phyloP scores from a whole-genome alignment of 2,113 vertebrate genomes.

The Sitta europaea region DNA sequence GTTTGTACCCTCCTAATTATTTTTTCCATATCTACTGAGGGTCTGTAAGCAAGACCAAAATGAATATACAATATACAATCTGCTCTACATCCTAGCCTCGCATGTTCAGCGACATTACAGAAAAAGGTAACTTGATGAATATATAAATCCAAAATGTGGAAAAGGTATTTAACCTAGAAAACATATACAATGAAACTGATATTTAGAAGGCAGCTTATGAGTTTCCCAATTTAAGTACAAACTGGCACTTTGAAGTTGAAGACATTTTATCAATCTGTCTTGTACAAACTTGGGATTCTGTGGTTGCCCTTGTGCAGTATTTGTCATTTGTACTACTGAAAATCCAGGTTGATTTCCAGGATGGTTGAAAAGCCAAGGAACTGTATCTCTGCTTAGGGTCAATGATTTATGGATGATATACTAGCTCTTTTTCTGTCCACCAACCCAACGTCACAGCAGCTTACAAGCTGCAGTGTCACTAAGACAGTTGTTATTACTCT shows the following conservation, averaged over 20 bases:
- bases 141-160: not conserved
- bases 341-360: not conserved
- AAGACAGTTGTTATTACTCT: conserved; percentile 33
- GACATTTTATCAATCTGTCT: not conserved
- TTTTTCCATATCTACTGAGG: not conserved
- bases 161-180: not conserved
- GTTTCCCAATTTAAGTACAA: not conserved
- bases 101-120: not conserved
- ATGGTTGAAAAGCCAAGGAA: not conserved
- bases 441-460: not conserved
- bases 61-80: not conserved
- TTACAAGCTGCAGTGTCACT: conserved; percentile 3
- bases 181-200: not conserved
- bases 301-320: not conserved
- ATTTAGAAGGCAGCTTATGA: not conserved
- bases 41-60: not conserved
- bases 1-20: not conserved
- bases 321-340: not conserved
- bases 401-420: conserved; percentile 20
- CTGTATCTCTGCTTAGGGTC: not conserved
- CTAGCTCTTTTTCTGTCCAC: conserved; percentile 1
- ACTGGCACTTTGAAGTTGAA: not conserved
- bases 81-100: not conserved
- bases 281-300: not conserved
- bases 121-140: not conserved